Conservation (phyloP, 1,140 invertebrate genomes). For the Lutraria rhynchaena region DNA sequence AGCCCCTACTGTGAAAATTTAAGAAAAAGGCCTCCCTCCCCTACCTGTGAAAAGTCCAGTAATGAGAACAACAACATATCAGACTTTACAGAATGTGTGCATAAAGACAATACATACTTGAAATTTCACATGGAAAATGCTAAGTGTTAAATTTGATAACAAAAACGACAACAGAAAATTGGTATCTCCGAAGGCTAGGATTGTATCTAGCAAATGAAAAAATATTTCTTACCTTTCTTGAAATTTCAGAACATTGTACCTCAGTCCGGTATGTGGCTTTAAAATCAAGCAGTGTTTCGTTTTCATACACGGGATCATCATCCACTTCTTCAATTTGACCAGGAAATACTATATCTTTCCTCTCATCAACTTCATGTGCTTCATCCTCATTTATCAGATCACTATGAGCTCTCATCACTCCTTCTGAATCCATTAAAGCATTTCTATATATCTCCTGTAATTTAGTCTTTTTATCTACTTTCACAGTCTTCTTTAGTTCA, state of each 20-base stretch:
- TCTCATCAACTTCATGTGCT: conserved; percentile 10
- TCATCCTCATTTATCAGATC: not conserved
- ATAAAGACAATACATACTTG: too few relatives aligned
- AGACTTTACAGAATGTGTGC: too few relatives aligned
- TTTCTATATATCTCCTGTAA: conserved; percentile 39
- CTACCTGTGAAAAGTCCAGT: too few relatives aligned
- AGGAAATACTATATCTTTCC: conserved; percentile 29
- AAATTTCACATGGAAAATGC: too few relatives aligned
- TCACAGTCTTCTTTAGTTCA: not conserved
- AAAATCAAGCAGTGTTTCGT: conserved; percentile 43
- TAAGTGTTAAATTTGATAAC: too few relatives aligned
- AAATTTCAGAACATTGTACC: too few relatives aligned
- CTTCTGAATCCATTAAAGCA: conserved; percentile 41
- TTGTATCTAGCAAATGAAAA: too few relatives aligned
- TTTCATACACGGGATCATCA: not conserved
- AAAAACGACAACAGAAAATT: too few relatives aligned
- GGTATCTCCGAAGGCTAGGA: too few relatives aligned
- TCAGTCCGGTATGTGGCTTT: conserved; percentile 28
- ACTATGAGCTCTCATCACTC: not conserved
- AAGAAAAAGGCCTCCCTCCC: too few relatives aligned
- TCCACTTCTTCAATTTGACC: conserved; percentile 40
- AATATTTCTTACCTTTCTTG: not conserved
- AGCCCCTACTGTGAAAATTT: too few relatives aligned
- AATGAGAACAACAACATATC: too few relatives aligned
- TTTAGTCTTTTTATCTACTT: not conserved